Conservation (phyloP, 2,113 vertebrate species). For the Calcarius ornatus region DNA sequence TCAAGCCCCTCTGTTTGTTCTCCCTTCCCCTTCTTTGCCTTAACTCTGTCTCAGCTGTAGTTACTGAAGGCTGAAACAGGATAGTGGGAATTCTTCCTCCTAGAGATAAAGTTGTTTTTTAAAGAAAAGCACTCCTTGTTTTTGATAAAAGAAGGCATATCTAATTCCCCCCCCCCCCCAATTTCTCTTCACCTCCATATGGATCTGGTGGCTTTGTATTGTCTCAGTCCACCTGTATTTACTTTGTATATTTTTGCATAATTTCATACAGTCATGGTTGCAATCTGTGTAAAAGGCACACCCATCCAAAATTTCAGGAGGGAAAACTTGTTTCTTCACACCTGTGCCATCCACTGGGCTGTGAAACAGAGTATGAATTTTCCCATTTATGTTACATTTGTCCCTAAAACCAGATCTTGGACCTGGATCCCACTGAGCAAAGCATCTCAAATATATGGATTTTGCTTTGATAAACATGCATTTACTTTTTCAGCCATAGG, state of each 20-base stretch:
- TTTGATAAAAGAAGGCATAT: neutral
- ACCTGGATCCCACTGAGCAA: neutral
- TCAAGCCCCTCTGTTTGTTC: neutral
- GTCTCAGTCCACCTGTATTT: neutral
- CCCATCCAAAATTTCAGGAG: neutral
- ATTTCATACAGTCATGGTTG: rapidly evolving
- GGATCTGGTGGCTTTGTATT: neutral
- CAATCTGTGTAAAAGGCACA: neutral
- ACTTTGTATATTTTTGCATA: neutral
- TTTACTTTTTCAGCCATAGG: neutral
- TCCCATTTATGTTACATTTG: neutral
- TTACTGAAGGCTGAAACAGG: neutral
- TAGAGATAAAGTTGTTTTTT: neutral
- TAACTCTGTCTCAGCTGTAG: neutral
- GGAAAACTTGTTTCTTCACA: neutral
- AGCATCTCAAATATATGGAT: neutral
- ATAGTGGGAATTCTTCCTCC: neutral
- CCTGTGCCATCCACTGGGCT: neutral
- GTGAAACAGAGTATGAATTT: neutral
- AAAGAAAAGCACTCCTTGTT: neutral
- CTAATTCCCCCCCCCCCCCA: neutral
- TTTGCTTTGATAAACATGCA: neutral
- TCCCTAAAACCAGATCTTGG: neutral
- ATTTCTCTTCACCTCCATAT: neutral
- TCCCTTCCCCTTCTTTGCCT: neutral